These are phyloP conservation scores for Thinocorus orbignyianus DNA, from an alignment of 2,113 vertebrate genomes.

Conservation along the genomic window DNA sequence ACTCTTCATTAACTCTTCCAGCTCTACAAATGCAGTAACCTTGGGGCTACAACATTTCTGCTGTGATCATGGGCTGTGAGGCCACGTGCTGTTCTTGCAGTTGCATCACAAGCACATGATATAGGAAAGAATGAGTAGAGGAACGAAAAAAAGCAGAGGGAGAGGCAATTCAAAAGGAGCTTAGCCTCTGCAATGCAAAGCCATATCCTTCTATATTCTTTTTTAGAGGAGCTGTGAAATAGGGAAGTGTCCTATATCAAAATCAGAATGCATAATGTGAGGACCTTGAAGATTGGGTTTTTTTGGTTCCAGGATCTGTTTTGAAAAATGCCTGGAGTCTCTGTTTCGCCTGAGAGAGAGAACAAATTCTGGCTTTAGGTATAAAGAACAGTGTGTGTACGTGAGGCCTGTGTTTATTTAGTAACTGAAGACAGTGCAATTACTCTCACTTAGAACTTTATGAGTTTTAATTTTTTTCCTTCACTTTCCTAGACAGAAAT, in stretches of 20 bases:
- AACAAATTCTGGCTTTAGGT: not conserved
- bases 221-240: not conserved
- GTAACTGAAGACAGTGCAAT: not conserved
- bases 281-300: not conserved
- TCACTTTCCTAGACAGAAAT: not conserved
- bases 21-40: not conserved
- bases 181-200: not conserved
- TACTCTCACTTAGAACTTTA: not conserved
- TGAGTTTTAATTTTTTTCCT: not conserved
- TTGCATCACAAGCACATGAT: constrained; percentile 20
- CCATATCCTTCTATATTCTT: not conserved
- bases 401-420: not conserved
- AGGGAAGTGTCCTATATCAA: not conserved
- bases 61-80: not conserved
- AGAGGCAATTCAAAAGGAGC: not conserved
- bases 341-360: not conserved
- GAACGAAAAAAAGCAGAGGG: constrained; percentile 34
- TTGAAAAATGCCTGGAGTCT: not conserved
- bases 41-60: not conserved
- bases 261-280: not conserved
- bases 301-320: not conserved
- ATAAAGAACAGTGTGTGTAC: not conserved
- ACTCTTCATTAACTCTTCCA: constrained; percentile 48
- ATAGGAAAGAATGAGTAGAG: not conserved
- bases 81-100: not conserved